These are phyloP conservation scores for Hanleya hanleyi DNA, from an alignment of 2,888 invertebrate genomes.

Conservation along the genomic window DNA sequence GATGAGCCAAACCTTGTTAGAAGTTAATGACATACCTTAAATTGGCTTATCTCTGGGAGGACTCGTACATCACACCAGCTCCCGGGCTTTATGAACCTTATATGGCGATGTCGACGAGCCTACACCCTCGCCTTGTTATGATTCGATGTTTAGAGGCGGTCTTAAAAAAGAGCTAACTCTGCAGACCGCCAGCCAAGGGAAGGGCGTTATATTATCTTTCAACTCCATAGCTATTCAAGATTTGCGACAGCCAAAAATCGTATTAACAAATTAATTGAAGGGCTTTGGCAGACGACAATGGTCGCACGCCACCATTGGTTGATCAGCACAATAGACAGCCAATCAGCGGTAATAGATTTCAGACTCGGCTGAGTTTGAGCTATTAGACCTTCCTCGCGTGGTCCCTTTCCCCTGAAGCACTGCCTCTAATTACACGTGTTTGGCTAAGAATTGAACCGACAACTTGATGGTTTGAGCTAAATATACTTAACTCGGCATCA, in stretches of 20 bases:
- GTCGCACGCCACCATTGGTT: constrained; percentile 41
- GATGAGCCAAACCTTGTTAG: constrained; percentile 37
- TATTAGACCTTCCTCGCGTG: neutral
- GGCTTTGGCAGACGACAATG: constrained; percentile 41
- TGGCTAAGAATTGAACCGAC: neutral
- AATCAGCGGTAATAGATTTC: constrained; percentile 1
- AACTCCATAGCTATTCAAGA: no score
- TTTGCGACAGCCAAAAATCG: no score
- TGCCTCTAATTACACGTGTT: neutral
- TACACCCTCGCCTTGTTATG: neutral
- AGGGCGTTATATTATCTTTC: no score
- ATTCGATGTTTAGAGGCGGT: neutral
- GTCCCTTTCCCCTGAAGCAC: neutral
- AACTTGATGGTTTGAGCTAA: neutral
- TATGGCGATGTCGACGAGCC: neutral
- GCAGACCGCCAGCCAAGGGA: no score
- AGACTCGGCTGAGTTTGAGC: neutral
- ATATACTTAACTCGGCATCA: constrained; percentile 1
- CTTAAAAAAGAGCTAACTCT: no score
- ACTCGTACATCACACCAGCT: neutral
- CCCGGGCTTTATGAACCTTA: neutral
- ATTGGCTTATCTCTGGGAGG: no score
- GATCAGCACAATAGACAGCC: neutral
- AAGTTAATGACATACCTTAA: neutral
- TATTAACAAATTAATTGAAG: constrained; percentile 60